phyloP scores from a whole-genome alignment of 2,113 vertebrate species.

The Empidonax traillii region DNA sequence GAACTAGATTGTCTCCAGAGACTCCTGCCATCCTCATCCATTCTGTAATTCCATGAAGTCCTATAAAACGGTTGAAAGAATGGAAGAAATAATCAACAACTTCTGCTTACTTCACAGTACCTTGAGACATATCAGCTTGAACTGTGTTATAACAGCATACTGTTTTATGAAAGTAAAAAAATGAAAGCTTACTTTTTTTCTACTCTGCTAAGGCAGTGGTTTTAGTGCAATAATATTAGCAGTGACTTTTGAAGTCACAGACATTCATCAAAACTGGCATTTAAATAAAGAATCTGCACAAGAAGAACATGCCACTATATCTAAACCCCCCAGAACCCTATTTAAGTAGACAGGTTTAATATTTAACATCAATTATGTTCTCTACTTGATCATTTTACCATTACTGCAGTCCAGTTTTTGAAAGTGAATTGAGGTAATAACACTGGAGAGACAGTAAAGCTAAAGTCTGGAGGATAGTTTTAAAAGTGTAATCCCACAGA shows the following conservation, averaged over 20 bases:
- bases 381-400: not conserved
- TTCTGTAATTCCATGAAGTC: not conserved
- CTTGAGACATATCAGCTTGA: not conserved
- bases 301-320: not conserved
- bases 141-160: not conserved
- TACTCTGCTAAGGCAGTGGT: not conserved
- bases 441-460: not conserved
- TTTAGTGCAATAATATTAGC: not conserved
- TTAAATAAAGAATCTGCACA: not conserved
- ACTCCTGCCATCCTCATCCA: not conserved
- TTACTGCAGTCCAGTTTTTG: not conserved
- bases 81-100: not conserved
- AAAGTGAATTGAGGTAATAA: not conserved
- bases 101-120: not conserved
- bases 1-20: not conserved
- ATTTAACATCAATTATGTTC: not conserved
- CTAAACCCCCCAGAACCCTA: rapidly evolving
- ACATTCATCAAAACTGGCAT: not conserved
- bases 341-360: not conserved
- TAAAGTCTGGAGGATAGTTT: not conserved
- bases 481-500: not conserved
- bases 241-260: not conserved
- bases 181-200: not conserved
- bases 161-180: not conserved
- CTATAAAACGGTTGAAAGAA: not conserved